Evolutionary conservation across 23 tunicate species (phyloP).

Genomic region (Trididemnum miniatum): DNA sequence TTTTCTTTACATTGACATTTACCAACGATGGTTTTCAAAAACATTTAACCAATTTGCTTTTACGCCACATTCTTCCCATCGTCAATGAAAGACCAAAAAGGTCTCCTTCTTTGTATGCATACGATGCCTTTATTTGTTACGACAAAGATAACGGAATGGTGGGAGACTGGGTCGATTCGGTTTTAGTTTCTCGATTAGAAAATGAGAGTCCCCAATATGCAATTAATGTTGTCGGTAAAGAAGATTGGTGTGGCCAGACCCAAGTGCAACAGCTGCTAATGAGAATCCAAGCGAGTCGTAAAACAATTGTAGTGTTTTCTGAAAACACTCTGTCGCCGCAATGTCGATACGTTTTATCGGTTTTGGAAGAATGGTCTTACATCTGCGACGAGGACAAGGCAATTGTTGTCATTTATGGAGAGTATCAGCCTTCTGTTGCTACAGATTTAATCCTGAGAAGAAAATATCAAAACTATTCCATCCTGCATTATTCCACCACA

Average conservation of each 20-base stretch:
- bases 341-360: slow-evolving; percentile 30
- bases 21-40: too few relatives aligned
- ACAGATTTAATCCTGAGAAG: background rate
- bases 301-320: slow-evolving; percentile 9
- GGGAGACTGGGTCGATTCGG: slow-evolving; percentile 17
- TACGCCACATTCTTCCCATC: background rate
- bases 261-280: slow-evolving; percentile 20
- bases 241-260: slow-evolving; percentile 24
- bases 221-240: slow-evolving; percentile 13
- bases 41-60: background rate
- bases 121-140: slow-evolving; percentile 23
- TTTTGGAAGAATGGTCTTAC: slow-evolving; percentile 24
- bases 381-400: background rate
- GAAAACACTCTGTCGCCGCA: background rate
- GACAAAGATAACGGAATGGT: background rate
- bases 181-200: slow-evolving; percentile 3
- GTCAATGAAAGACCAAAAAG: background rate
- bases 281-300: background rate
- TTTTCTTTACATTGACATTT: too few relatives aligned
- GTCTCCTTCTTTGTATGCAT: background rate
- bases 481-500: background rate
- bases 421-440: background rate
- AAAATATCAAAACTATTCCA: background rate
- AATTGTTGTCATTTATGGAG: background rate
- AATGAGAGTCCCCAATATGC: background rate